A percentile compares a stretch with the other conserved stretches of the same genome.
Evolutionary conservation across 2,113 vertebrate genomes (phyloP).

Genomic region (Octodon degus): DNA sequence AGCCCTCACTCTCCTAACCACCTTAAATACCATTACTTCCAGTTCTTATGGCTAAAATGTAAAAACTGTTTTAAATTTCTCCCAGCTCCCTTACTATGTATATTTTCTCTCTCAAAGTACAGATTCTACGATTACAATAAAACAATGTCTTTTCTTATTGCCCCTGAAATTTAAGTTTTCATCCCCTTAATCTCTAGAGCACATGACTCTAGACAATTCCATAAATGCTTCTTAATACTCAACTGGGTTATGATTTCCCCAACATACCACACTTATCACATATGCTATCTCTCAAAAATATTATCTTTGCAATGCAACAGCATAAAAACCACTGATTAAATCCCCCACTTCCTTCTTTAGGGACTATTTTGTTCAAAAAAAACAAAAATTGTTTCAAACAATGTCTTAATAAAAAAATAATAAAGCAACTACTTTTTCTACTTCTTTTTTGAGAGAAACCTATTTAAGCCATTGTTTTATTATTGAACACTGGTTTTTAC

Average conservation of each 20-base stretch:
- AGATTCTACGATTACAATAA: constrained; percentile 58
- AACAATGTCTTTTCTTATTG: constrained; percentile 4
- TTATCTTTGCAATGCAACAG: neutral
- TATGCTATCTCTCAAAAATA: neutral
- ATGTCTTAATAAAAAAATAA: neutral
- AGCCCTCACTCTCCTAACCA: neutral
- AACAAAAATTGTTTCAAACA: neutral
- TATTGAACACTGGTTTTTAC: constrained; percentile 20
- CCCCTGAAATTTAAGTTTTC: neutral
- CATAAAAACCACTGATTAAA: constrained; percentile 6
- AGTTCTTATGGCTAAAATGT: constrained; percentile 9
- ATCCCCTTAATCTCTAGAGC: neutral
- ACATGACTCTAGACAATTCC: neutral
- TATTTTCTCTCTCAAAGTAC: constrained; percentile 25
- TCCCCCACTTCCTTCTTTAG: constrained; percentile 1
- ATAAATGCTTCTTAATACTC: neutral
- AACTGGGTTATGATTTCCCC: neutral
- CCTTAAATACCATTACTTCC: constrained; percentile 8
- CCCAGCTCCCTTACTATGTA: neutral
- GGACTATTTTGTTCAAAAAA: constrained; percentile 20
- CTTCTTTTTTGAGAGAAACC: neutral
- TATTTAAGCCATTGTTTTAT: constrained; percentile 39
- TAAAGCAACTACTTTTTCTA: neutral
- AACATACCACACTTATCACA: neutral
- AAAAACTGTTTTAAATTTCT: constrained; percentile 37